Evolutionary conservation across 2,888 invertebrate species (phyloP).

Genomic region (Sphaeridia pumilis): DNA sequence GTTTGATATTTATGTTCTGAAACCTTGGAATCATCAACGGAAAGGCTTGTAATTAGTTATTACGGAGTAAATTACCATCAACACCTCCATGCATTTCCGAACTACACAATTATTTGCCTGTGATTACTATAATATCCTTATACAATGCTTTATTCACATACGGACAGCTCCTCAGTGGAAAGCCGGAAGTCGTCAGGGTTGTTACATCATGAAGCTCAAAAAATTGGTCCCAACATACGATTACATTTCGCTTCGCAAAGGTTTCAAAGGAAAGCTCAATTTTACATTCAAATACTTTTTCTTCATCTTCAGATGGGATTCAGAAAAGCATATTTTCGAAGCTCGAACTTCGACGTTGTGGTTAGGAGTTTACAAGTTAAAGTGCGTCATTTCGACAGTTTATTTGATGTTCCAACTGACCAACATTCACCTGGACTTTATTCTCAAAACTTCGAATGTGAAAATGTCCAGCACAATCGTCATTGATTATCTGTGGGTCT

Average conservation of each 20-base stretch:
- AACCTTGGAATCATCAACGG: no score
- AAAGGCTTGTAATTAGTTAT: no score
- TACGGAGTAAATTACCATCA: no score
- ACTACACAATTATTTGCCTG: no score
- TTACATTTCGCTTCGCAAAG: no score
- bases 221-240: no score
- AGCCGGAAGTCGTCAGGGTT: no score
- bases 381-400: neutral
- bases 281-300: neutral
- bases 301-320: neutral
- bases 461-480: neutral
- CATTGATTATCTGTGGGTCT: neutral
- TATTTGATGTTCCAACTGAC: neutral
- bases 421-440: neutral
- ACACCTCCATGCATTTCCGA: no score
- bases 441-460: neutral
- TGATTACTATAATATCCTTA: no score
- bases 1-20: no score
- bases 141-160: no score
- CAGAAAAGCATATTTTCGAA: neutral
- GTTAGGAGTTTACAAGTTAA: neutral
- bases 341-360: neutral
- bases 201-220: neutral
- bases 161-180: no score
- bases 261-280: neutral